These are phyloP conservation scores for Disparrhopalites patrizii DNA, from an alignment of 2,888 invertebrate genomes.

Conservation along the genomic window DNA sequence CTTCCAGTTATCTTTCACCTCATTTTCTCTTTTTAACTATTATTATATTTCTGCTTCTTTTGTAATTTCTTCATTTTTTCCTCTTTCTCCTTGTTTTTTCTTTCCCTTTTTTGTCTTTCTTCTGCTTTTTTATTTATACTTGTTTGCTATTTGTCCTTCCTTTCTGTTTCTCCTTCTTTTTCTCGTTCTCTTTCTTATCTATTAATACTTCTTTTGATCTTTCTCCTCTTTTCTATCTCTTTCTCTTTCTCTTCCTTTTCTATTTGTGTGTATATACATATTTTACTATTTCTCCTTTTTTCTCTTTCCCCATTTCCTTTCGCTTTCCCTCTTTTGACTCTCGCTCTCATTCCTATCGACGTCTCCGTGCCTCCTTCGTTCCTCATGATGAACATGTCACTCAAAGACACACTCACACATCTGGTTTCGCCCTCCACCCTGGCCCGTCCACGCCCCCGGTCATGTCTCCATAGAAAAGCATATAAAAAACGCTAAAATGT, in stretches of 20 bases:
- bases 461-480: too few relatives aligned
- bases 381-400: not conserved
- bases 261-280: too few relatives aligned
- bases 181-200: too few relatives aligned
- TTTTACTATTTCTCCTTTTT: not conserved
- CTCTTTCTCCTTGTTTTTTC: not conserved
- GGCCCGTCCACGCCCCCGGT: not conserved
- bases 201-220: too few relatives aligned
- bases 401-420: not conserved
- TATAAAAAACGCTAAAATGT: too few relatives aligned
- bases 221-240: not conserved
- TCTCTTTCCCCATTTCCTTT: not conserved
- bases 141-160: too few relatives aligned
- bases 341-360: too few relatives aligned
- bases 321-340: not conserved
- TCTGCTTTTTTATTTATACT: too few relatives aligned
- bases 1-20: not conserved
- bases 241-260: not conserved
- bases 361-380: too few relatives aligned
- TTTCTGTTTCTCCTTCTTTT: too few relatives aligned
- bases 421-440: conserved; percentile 2
- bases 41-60: too few relatives aligned
- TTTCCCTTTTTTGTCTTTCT: not conserved
- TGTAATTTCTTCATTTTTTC: not conserved
- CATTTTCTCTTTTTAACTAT: not conserved